Conservation (phyloP, 1,140 invertebrate species). For the Chionoecetes opilio region DNA sequence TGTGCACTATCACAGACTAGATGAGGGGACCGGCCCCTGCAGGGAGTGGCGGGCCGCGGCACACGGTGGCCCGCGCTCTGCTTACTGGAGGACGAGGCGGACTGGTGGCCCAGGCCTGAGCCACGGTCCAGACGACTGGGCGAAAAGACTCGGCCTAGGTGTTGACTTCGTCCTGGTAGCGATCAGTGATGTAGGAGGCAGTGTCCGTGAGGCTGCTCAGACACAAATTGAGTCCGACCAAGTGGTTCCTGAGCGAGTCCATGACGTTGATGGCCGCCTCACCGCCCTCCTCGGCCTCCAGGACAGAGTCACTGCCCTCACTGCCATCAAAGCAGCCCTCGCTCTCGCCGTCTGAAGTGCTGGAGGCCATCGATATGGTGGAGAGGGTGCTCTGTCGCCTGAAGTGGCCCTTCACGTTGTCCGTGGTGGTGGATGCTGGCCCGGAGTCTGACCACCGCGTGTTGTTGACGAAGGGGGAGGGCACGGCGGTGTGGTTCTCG, state of each 20-base stretch:
- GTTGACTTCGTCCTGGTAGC: conserved; percentile 72
- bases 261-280: conserved; percentile 22
- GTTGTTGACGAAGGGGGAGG: conserved; percentile 48
- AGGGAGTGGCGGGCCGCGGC: background rate
- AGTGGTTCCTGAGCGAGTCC: conserved; percentile 57
- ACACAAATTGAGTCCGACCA: conserved; percentile 63
- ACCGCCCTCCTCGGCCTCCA: conserved; percentile 66
- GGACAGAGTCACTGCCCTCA: conserved; percentile 61
- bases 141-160: background rate
- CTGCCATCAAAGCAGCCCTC: conserved; percentile 64
- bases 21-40: conserved; percentile 60
- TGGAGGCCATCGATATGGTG: conserved; percentile 66
- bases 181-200: conserved; percentile 70
- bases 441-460: conserved; percentile 59
- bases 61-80: background rate
- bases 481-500: background rate
- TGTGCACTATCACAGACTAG: conserved; percentile 66
- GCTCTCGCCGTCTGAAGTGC: conserved; percentile 66
- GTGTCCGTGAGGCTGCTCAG: conserved; percentile 70
- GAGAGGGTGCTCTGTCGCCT: conserved; percentile 71
- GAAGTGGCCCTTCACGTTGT: conserved; percentile 58
- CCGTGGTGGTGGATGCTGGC: background rate
- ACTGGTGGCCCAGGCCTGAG: background rate
- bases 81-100: background rate
- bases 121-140: background rate